Conservation (phyloP, 1,140 invertebrate genomes). For the Nasonia vitripennis region DNA sequence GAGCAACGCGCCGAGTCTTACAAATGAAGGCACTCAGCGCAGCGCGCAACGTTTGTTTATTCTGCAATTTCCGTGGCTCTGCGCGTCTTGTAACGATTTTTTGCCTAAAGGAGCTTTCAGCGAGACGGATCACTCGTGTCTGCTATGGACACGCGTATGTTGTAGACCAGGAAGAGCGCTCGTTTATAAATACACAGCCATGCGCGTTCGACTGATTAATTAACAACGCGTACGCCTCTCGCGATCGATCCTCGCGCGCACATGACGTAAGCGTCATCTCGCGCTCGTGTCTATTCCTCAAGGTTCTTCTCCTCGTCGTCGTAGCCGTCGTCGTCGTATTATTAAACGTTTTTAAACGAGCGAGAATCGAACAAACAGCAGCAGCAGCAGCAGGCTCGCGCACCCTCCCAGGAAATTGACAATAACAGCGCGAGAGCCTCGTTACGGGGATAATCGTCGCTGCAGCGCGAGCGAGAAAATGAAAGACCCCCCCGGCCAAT, state of each 20-base stretch:
- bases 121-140: not conserved
- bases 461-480: conserved; percentile 27
- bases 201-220: not conserved
- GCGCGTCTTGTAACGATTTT: not conserved
- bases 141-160: not conserved
- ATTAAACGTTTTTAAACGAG: too few species aligned
- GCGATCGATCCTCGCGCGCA: not conserved
- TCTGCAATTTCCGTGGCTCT: not conserved
- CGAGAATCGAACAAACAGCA: too few species aligned
- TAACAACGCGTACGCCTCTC: not conserved
- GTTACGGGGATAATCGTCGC: not conserved
- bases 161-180: too few species aligned
- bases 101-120: not conserved
- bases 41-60: conserved; percentile 24
- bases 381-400: not conserved
- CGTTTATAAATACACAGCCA: too few species aligned
- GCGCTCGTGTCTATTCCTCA: not conserved
- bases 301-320: not conserved
- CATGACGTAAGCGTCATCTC: not conserved
- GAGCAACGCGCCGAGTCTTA: not conserved
- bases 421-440: conserved; percentile 9
- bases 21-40: conserved; percentile 21
- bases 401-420: conserved; percentile 1
- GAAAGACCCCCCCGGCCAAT: conserved; percentile 54
- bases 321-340: too few species aligned